A percentile compares a stretch with the other conserved stretches of the same genome.
These are phyloP conservation scores for Leuctra nigra DNA, from an alignment of 2,888 invertebrate genomes.

Conservation along the genomic window DNA sequence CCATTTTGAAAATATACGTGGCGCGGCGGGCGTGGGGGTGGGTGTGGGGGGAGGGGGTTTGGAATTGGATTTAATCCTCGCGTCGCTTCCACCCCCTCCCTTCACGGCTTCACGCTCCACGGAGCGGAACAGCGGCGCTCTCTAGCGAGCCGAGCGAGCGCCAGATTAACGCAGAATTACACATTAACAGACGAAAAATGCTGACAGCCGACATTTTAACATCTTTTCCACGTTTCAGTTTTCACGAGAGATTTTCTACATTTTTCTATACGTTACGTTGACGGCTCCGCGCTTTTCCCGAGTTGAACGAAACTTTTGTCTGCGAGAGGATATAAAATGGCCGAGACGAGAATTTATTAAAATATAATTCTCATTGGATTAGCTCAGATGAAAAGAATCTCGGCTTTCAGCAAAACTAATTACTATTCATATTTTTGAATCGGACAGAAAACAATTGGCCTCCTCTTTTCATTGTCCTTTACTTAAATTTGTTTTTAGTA, in stretches of 20 bases:
- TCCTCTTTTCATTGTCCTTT: too few relatives aligned
- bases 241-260: constrained; percentile 13
- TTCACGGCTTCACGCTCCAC: constrained; percentile 27
- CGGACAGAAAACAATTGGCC: too few relatives aligned
- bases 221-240: constrained; percentile 12
- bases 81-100: constrained; percentile 12
- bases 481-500: too few relatives aligned
- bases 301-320: too few relatives aligned
- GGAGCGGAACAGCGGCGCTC: constrained; percentile 25
- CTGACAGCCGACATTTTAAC: constrained; percentile 22
- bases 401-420: too few relatives aligned
- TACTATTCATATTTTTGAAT: too few relatives aligned
- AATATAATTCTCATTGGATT: too few relatives aligned
- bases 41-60: constrained; percentile 8
- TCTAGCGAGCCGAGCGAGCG: constrained; percentile 16
- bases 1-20: constrained; percentile 27
- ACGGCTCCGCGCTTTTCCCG: too few relatives aligned
- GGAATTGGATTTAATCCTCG: constrained; percentile 30
- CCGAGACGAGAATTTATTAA: too few relatives aligned
- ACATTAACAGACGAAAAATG: constrained; percentile 28
- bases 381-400: too few relatives aligned
- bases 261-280: neutral
- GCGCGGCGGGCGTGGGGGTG: neutral
- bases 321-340: too few relatives aligned
- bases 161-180: constrained; percentile 30